These are phyloP conservation scores for Parauchenoglanis punctatus DNA, from an alignment of 2,797 vertebrate genomes.

Conservation along the genomic window DNA sequence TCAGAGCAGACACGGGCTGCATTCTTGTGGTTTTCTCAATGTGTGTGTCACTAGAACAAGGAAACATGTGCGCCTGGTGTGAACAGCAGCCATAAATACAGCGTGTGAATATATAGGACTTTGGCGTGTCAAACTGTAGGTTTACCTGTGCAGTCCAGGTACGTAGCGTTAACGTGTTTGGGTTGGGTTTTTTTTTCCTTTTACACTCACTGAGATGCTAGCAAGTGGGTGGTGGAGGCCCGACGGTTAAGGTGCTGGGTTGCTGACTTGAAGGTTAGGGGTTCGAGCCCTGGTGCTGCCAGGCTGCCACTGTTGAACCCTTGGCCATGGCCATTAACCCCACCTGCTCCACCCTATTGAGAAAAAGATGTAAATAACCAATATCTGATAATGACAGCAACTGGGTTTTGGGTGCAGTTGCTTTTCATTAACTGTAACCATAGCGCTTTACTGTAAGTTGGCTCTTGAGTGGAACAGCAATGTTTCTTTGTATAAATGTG, in stretches of 20 bases:
- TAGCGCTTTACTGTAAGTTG: neutral
- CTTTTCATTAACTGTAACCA: constrained; percentile 1
- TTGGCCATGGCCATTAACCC: no score
- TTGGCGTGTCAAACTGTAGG: neutral
- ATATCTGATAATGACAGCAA: neutral
- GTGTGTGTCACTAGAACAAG: neutral
- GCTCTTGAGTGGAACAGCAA: neutral
- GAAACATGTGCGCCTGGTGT: neutral
- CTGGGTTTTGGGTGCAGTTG: neutral
- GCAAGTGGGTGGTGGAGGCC: no score
- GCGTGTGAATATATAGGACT: neutral
- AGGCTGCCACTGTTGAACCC: no score
- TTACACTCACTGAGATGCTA: neutral
- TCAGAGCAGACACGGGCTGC: constrained; percentile 35
- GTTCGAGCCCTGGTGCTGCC: no score
- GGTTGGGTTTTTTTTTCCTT: neutral
- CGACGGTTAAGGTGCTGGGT: no score
- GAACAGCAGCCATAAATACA: neutral
- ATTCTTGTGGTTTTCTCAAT: constrained; percentile 42
- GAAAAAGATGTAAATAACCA: no score
- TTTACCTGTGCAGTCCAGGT: constrained; percentile 10
- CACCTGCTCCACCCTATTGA: no score
- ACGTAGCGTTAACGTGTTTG: neutral
- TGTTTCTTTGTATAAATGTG: neutral
- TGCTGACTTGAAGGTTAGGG: no score